Percentiles rank a stretch among this genome's conserved stretches.
phyloP scores from a whole-genome alignment of 1,140 invertebrate species.

The Ceratina japonica region DNA sequence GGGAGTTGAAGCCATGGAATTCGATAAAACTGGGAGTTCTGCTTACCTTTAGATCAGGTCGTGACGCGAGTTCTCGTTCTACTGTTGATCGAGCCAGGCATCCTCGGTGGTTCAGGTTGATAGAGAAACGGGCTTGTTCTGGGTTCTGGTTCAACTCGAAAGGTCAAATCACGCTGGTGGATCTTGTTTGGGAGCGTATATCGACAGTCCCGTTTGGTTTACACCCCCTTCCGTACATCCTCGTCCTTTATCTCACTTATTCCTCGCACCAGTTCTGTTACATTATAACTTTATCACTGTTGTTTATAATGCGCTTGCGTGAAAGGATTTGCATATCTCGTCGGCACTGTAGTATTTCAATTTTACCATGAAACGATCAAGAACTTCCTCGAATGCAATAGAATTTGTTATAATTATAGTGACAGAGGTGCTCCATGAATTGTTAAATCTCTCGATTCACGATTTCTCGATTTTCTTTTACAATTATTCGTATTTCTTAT shows the following conservation, averaged over 20 bases:
- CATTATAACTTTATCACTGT: background rate
- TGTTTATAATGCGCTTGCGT: background rate
- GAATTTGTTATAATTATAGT: background rate
- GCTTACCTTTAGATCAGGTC: constrained; percentile 27
- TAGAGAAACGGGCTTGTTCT: background rate
- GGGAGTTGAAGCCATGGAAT: too few relatives aligned
- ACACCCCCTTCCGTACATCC: constrained; percentile 9
- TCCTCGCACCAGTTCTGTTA: background rate
- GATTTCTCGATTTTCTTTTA: too few relatives aligned
- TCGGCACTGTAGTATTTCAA: background rate
- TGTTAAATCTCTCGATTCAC: too few relatives aligned
- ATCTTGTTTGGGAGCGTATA: background rate
- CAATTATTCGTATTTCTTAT: too few relatives aligned
- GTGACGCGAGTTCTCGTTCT: background rate
- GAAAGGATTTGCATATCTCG: background rate
- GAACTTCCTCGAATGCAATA: background rate
- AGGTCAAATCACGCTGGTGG: constrained; percentile 19
- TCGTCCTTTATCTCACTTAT: background rate
- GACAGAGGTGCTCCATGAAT: background rate
- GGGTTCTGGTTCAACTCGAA: background rate
- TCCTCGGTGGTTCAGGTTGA: background rate
- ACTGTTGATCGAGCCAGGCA: background rate
- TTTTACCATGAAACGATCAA: background rate
- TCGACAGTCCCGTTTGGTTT: background rate
- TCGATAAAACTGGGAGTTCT: too few relatives aligned